These are phyloP conservation scores for Oncorhynchus masou DNA, from an alignment of 2,113 vertebrate genomes.

Conservation along the genomic window DNA sequence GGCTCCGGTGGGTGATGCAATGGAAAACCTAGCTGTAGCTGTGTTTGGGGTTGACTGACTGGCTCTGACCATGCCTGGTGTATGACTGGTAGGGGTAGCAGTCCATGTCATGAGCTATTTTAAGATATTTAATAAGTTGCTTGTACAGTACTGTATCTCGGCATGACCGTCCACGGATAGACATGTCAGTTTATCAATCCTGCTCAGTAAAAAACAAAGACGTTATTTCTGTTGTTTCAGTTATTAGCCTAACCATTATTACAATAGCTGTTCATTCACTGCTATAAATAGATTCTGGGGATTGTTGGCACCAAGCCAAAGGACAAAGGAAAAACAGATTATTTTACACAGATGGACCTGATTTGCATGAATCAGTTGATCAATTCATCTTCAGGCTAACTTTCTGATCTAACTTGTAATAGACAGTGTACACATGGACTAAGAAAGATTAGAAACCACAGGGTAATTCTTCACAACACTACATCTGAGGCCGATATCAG, in stretches of 20 bases:
- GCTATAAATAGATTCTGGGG: not conserved
- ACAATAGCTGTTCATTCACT: not conserved
- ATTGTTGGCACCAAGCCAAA: not conserved
- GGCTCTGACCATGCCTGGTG: constrained; percentile 30
- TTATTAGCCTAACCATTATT: not conserved
- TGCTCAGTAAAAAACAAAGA: constrained; percentile 26
- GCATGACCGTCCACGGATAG: too few species aligned
- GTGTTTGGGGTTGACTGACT: constrained; percentile 43
- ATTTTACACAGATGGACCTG: too few species aligned
- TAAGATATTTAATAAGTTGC: constrained; percentile 22
- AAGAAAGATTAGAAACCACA: constrained; percentile 12
- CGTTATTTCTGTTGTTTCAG: not conserved
- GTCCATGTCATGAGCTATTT: constrained; percentile 42
- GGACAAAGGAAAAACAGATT: too few species aligned
- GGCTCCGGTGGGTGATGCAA: constrained; percentile 28
- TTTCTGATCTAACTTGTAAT: not conserved
- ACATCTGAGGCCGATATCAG: constrained; percentile 33
- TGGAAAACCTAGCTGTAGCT: constrained; percentile 50
- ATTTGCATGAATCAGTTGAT: too few species aligned
- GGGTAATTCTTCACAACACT: constrained; percentile 27
- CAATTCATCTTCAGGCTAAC: too few species aligned
- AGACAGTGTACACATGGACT: not conserved
- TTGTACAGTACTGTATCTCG: not conserved
- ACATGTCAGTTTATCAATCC: constrained; percentile 37
- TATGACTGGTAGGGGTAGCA: constrained; percentile 34